Evolutionary conservation across 1,140 invertebrate genomes (phyloP), one percentile per base, ranked within the genome.

Genomic region (Cylas formicarius): DNA sequence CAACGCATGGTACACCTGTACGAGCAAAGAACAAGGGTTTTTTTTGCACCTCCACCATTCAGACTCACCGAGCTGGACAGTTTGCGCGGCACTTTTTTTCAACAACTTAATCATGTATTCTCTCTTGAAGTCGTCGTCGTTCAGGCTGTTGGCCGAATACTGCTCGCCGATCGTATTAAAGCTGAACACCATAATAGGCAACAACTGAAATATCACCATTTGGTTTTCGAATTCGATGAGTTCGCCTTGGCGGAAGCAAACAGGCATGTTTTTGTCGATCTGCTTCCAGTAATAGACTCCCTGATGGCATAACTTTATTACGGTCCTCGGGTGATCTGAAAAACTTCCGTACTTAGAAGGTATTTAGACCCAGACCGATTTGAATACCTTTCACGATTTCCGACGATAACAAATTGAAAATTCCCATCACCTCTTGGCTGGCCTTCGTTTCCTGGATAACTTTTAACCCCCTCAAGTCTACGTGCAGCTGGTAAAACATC

Each of bases 21-120:
- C n/a, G n/a, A n/a, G n/a, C n/a, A n/a, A n/a, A n/a, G n/a, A n/a
- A n/a, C n/a, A n/a, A n/a, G n/a, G n/a, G n/a, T n/a, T n/a, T n/a
- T n/a, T n/a, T n/a, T n/a, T n/a, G n/a, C n/a, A n/a, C n/a, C n/a
- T n/a, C n/a, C n/a, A n/a, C n/a, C n/a, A n/a, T n/a, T n/a, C n/a
- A 26, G 27, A 47, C 17, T 41, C 32, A 48, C 45, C 41, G 10
- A 42, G 20, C 24, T 41, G 29, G 18, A 48, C 2, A 4, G 32
- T 42, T 11, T 23, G 13, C 2, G 36, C 23, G 8, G 45, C 45
- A 11, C 38, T 73, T 13, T 75, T 68, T 16, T 74, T 71, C 26
- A 81, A 70, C 5, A 84, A 52, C 56, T 80, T 82, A 13, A 71
- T 68, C 22, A 81, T 58, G 50, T 76, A 84, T 32, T 76, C 67